phyloP scores from a whole-genome alignment of 2,888 invertebrate species.

The Athalia cordata region DNA sequence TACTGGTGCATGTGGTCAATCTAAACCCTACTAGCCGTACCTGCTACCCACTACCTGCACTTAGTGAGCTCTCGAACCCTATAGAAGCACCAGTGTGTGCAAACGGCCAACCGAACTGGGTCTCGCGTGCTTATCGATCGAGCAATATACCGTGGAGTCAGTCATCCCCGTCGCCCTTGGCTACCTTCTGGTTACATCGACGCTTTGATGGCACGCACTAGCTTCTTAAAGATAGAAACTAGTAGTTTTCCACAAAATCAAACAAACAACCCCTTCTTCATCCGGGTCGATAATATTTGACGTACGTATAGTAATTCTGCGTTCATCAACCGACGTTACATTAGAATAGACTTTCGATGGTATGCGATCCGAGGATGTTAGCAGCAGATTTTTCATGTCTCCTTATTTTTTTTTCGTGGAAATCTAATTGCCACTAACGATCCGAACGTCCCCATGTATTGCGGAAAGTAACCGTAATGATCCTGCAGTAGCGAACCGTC shows the following conservation, averaged over 20 bases:
- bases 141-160: background rate
- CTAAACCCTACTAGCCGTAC: background rate
- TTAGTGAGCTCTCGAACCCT: background rate
- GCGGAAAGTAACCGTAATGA: no score
- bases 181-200: conserved; percentile 14
- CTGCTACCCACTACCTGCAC: background rate
- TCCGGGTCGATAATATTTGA: conserved; percentile 20
- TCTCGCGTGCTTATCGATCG: conserved; percentile 42
- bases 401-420: background rate
- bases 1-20: conserved; percentile 14
- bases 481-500: no score
- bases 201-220: conserved; percentile 27
- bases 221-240: background rate
- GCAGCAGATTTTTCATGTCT: background rate
- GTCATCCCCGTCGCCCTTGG: conserved; percentile 38
- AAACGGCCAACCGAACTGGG: conserved; percentile 6
- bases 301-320: no score
- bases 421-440: conserved; percentile 38
- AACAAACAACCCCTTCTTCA: background rate
- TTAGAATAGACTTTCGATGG: background rate
- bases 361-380: background rate
- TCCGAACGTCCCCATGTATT: background rate
- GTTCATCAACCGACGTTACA: no score
- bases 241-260: background rate
- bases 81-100: background rate